Conservation (phyloP, 2,797 vertebrate genomes). For the Antennarius maculatus region DNA sequence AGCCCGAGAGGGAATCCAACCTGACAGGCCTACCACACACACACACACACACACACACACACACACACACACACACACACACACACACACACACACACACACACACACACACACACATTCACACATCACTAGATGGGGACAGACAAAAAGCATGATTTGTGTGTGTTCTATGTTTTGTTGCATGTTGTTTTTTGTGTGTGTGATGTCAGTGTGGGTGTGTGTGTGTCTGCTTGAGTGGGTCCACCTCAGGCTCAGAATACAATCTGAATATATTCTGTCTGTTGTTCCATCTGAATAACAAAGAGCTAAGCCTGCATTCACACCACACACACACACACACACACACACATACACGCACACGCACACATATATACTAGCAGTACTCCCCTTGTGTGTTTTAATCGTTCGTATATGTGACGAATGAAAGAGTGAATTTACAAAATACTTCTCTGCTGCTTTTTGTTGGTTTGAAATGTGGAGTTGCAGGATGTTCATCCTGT, state of each 20-base stretch:
- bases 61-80: not conserved
- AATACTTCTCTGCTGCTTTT: constrained; percentile 31
- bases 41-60: constrained; percentile 17
- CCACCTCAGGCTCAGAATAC: constrained; percentile 77
- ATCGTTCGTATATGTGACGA: constrained; percentile 46
- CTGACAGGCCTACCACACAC: constrained; percentile 31
- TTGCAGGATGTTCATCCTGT: constrained; percentile 7
- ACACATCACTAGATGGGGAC: constrained; percentile 36
- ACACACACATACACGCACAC: constrained; percentile 28
- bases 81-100: constrained; percentile 9
- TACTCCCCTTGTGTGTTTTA: constrained; percentile 31
- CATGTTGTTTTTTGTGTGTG: constrained; percentile 11
- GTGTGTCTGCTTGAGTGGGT: constrained; percentile 51
- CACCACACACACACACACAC: constrained; percentile 16
- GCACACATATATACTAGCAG: constrained; percentile 32
- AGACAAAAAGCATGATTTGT: constrained; percentile 33
- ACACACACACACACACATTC: constrained; percentile 17
- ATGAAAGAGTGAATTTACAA: constrained; percentile 41
- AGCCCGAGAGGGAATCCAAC: constrained; percentile 33
- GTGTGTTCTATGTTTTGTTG: constrained; percentile 32
- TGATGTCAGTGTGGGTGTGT: constrained; percentile 21
- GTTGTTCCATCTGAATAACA: constrained; percentile 77
- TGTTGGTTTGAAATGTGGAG: constrained; percentile 60
- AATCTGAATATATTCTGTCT: constrained; percentile 76
- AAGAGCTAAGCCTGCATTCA: constrained; percentile 58